phyloP scores from a whole-genome alignment of 2,113 vertebrate species.

The Lonchura striata region DNA sequence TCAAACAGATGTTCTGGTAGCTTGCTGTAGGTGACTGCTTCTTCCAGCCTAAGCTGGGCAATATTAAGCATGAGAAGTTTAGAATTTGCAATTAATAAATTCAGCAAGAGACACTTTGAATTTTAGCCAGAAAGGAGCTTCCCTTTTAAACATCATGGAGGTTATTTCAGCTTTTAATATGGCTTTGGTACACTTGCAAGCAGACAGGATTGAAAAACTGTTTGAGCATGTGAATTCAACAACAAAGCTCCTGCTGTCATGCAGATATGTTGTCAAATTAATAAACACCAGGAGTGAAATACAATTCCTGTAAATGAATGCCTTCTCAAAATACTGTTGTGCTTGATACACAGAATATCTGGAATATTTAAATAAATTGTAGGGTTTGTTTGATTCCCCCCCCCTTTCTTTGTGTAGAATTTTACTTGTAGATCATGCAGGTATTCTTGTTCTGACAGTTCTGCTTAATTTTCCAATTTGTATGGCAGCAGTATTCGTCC shows the following conservation, averaged over 20 bases:
- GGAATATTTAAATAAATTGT: not conserved
- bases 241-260: not conserved
- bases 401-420: not conserved
- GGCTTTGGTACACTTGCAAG: not conserved
- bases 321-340: not conserved
- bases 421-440: not conserved
- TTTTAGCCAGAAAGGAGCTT: conserved; percentile 39
- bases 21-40: not conserved
- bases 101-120: not conserved
- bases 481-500: not conserved
- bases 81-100: not conserved
- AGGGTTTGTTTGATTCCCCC: not conserved
- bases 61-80: conserved; percentile 2
- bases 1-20: not conserved
- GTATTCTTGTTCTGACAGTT: not conserved
- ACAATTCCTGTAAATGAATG: not conserved
- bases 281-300: not conserved
- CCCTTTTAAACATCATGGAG: not conserved
- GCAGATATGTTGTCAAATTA: not conserved
- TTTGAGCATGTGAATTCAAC: not conserved
- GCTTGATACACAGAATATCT: not conserved
- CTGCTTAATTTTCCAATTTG: not conserved
- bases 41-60: conserved; percentile 2
- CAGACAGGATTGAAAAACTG: not conserved
- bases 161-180: not conserved